Evolutionary conservation across 2,797 vertebrate species (phyloP).

Genomic region (Caiman crocodilus): DNA sequence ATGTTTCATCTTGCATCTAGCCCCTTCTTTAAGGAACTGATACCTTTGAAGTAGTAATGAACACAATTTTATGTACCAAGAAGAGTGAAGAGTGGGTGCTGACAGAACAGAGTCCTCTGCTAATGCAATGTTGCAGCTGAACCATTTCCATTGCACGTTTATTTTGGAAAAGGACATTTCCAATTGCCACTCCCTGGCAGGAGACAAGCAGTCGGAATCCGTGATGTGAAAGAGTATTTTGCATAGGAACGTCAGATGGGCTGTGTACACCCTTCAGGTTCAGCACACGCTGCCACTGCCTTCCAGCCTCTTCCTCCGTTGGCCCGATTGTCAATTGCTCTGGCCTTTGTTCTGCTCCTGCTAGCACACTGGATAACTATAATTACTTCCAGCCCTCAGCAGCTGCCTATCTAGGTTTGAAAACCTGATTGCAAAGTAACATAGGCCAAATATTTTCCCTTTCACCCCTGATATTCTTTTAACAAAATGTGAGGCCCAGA

Average conservation of each 20-base stretch:
- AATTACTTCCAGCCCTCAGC: background rate
- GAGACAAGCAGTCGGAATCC: conserved; percentile 13
- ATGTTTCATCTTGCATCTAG: background rate
- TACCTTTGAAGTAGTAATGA: no score
- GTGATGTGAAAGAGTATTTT: background rate
- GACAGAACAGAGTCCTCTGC: background rate
- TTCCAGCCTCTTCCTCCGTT: background rate
- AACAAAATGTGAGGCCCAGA: background rate
- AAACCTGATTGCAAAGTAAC: background rate
- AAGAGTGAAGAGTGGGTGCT: no score
- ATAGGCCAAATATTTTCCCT: background rate
- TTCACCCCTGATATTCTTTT: background rate
- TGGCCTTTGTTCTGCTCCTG: background rate
- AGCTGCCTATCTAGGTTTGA: background rate
- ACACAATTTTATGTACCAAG: no score
- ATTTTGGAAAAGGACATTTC: conserved; percentile 42
- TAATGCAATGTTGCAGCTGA: background rate
- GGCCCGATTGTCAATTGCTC: background rate
- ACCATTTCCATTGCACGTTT: background rate
- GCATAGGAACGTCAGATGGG: background rate
- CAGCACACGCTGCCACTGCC: rapidly evolving
- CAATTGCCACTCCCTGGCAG: conserved; percentile 25
- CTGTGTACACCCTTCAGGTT: background rate
- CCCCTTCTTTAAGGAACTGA: background rate
- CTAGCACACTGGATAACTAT: rapidly evolving